Evolutionary conservation across 2,888 invertebrate species (phyloP), one percentile per base, ranked within the genome.

Genomic region (Agonopterix alstromeriana): DNA sequence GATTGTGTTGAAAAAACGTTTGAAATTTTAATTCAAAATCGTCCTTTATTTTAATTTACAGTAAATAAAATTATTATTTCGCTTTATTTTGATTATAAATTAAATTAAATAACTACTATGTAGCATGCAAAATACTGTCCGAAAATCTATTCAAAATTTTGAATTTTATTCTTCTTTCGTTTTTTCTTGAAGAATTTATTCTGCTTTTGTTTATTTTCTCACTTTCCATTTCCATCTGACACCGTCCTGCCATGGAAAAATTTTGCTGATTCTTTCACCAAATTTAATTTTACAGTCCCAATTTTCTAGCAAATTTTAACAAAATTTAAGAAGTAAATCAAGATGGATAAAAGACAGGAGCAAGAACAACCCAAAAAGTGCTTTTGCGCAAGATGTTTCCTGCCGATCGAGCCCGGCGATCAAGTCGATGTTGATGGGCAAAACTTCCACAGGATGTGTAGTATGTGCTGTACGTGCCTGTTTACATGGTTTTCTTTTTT

Each of bases 371-470:
- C 72, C 43, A 86, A 82, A 56, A 86, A 84, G 70, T 80, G 77
- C 60, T 87, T 76, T 56, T 88, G 87, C 62, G 71, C 85, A 43
- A 68, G 84, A 62, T 88, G 87, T 61, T 87, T 87, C 56, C 64
- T 77, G 35, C 79, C 84, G 0, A 61, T 88, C 9, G 78, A 79
- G 1, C 48, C 66, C 0, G 75, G 77, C 36, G 86, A 88, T 42
- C 76, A 63, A 58, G 77, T 87, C 4, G 80, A 81, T 46, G 73
- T 87, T 8, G 84, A 80, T 48, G 82, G 79, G 12, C 85, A 87
- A 46, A 77, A 74, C 53, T 88, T 85, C 53, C 87, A 88, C 49
- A 73, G 68, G 49, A 61, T 73, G 40, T 88, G 87, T 55, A 77
- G 85, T 54, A 80, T 71, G 66, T 87, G 87, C 53, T 87, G 87